Evolutionary conservation across 2,888 invertebrate genomes (phyloP), one percentile per base, ranked within the genome.

Genomic region (Tethea ocularis): DNA sequence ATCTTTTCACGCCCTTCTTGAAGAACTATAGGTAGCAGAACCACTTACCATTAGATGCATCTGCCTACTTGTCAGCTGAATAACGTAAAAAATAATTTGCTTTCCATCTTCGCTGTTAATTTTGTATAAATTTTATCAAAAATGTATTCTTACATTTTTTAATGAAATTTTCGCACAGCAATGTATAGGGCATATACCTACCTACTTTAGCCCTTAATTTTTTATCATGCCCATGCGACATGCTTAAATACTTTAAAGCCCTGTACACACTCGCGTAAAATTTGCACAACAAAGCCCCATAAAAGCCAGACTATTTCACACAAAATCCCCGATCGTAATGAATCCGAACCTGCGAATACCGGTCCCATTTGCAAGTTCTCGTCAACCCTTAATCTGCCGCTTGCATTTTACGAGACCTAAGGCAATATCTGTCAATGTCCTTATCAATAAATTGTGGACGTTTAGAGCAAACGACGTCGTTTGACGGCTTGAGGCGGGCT

Each of bases 371-470:
- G 91, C 88, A 86, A 88, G 83, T 82, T 75, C 82, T 82, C 83
- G 80, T 87, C 85, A 86, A 84, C 87, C 91, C 88, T 87, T 91
- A 91, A 91, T 91, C 91, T 89, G 83, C 83, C 78, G 80, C 84
- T 84, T 91, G 91, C 89, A 81, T 91, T 92, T 92, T 92, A 92
- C 90, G 90, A 88, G 84, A 83, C 82, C 88, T 83, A 76, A 72
- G 74, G 89, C 87, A 86, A 91, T 93, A 93, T 91, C 91, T 91
- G 92, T 92, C 92, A 91, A 93, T 91, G 91, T 87, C 90, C 88
- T 90, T 88, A 86, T 91, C 92, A 91, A 93, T 93, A 93, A 93
- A 93, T 93, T 91, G 80, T 80, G 87, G 82, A 78, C 87, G 87
- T 90, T 91, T 89, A 87, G 72, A 78, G 85, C 82, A 80, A 89